Evolutionary conservation across 1,140 invertebrate genomes (phyloP).

Genomic region (Antheraea pernyi): DNA sequence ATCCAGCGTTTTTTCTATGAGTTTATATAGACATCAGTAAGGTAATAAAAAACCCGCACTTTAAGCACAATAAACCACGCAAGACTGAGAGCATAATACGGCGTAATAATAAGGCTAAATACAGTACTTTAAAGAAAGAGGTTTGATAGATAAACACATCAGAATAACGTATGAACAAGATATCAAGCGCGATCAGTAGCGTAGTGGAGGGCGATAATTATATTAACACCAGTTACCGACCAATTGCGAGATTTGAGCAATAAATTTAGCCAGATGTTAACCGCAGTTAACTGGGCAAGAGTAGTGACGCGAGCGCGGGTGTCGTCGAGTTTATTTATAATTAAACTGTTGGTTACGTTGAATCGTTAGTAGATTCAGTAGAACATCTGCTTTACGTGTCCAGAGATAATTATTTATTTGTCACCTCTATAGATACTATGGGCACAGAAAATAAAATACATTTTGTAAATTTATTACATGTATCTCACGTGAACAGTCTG

Average conservation of each 20-base stretch:
- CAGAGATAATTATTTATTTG: background rate
- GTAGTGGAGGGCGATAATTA: constrained; percentile 38
- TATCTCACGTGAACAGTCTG: too few relatives aligned
- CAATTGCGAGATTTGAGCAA: constrained; percentile 65
- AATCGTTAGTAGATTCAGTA: background rate
- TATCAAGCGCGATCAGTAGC: constrained; percentile 30
- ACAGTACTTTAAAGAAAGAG: background rate
- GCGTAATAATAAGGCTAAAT: background rate
- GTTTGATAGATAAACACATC: background rate
- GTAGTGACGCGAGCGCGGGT: constrained; percentile 19
- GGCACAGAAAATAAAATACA: too few relatives aligned
- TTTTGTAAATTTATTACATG: too few relatives aligned
- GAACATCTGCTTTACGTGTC: background rate
- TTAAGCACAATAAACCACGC: background rate
- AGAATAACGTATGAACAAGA: constrained; percentile 33
- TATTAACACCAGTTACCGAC: constrained; percentile 61
- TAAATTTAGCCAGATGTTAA: constrained; percentile 48
- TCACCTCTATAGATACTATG: too few relatives aligned
- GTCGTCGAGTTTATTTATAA: constrained; percentile 30
- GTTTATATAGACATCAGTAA: background rate
- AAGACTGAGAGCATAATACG: background rate
- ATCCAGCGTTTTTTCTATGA: too few relatives aligned
- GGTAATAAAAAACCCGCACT: background rate
- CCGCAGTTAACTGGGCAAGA: constrained; percentile 17
- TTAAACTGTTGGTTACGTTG: background rate